Evolutionary conservation across 1,140 invertebrate genomes (phyloP), one percentile per base, ranked within the genome.

Genomic region (Heliconius congener): DNA sequence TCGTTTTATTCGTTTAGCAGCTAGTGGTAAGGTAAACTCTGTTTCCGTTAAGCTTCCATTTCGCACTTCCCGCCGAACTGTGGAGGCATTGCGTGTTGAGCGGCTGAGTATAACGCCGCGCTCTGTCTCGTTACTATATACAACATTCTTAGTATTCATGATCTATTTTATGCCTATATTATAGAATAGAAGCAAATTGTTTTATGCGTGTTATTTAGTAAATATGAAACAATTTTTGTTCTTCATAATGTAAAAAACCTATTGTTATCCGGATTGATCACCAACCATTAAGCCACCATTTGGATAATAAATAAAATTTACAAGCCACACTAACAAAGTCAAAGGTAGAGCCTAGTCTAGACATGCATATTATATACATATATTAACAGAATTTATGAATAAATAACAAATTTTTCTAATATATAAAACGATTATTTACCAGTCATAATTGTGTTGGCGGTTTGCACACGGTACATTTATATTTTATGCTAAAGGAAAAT

Each of bases 391-490:
- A 66, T 66, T 30, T 30, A 66, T 66, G 27, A 66, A 66, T 66
- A 66, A 66, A 27, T 66, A 66, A 66, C 23, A 66, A 30, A 30
- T 66, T 66, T 27, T 66, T 66, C 60, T 66, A 30, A 66, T 66
- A 30, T 66, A 66, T 66, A 66, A 27, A 66, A 66, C 60, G 60
- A 66, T 42, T 66, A 74, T 74, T 50, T 23, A 76, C 57, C 57
- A 34, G 27, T 76, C 57, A 76, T 76, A 70, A 66, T 50, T 66
- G 74, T 66, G 74, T 76, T 76, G 74, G 55, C 55, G 55, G 74
- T 76, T 76, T 76, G 74, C 74, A 76, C 74, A 66, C 74, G 57
- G 55, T 76, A 76, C 74, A 34, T 76, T 76, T 76, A 30, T 46
- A 9, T 23, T 4, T 18, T 66, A 11, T 23, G 37, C 16, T 39